These are phyloP conservation scores for Heliothis subflexa DNA, from an alignment of 1,140 invertebrate species.

Conservation along the genomic window DNA sequence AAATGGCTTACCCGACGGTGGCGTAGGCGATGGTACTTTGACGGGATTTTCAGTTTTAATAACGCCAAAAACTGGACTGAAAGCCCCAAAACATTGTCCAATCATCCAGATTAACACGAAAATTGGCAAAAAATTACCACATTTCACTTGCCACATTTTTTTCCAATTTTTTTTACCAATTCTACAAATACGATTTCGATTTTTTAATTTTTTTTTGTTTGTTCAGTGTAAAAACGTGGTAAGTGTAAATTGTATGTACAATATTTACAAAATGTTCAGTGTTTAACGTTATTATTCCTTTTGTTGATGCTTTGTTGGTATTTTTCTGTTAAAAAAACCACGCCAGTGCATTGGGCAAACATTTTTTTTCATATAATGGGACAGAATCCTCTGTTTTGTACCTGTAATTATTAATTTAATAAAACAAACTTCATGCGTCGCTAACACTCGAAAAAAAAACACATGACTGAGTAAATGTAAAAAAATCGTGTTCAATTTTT, in stretches of 20 bases:
- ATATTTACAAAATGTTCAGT: constrained; percentile 33
- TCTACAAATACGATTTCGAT: constrained; percentile 6
- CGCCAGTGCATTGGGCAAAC: constrained; percentile 45
- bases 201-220: constrained; percentile 11
- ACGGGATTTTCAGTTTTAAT: constrained; percentile 48
- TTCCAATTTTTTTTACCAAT: neutral
- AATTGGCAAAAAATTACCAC: constrained; percentile 5
- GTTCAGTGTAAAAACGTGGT: neutral
- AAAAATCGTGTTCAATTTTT: neutral
- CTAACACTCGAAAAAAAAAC: constrained; percentile 23
- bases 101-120: constrained; percentile 29
- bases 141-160: constrained; percentile 25
- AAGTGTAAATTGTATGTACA: constrained; percentile 28
- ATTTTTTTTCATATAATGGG: constrained; percentile 64
- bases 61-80: constrained; percentile 54
- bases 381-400: constrained; percentile 48
- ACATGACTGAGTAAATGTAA: constrained; percentile 15
- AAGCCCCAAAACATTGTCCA: constrained; percentile 48
- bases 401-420: constrained; percentile 24
- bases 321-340: neutral
- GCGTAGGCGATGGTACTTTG: constrained; percentile 49
- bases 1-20: constrained; percentile 53
- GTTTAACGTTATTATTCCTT: constrained; percentile 26
- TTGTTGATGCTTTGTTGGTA: neutral
- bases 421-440: neutral